Percentiles rank a stretch among this genome's conserved stretches.
phyloP scores from a whole-genome alignment of 2,888 invertebrate genomes.

The Acrobasis suavella region DNA sequence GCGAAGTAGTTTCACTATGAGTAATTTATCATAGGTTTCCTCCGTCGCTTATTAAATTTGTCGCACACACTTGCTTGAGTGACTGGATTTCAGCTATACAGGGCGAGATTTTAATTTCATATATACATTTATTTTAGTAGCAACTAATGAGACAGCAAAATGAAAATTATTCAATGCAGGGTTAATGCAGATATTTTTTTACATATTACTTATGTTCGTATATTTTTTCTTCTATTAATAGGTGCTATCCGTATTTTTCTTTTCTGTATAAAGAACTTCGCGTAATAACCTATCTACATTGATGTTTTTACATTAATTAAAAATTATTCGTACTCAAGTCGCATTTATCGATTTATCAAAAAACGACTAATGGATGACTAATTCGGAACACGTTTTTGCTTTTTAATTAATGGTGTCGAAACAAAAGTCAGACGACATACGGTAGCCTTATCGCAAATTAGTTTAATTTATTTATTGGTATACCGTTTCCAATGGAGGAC shows the following conservation, averaged over 20 bases:
- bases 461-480: slow-evolving; percentile 9
- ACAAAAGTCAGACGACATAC: slow-evolving; percentile 14
- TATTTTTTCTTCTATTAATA: no score
- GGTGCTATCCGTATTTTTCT: no score
- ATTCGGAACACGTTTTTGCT: slow-evolving; percentile 19
- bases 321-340: not conserved
- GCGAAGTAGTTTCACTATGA: slow-evolving; percentile 7
- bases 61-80: slow-evolving; percentile 26
- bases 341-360: slow-evolving; percentile 1
- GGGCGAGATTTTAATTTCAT: slow-evolving; percentile 18
- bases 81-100: slow-evolving; percentile 30
- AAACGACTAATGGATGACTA: slow-evolving; percentile 17
- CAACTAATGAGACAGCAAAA: no score
- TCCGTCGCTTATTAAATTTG: slow-evolving; percentile 35
- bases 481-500: not conserved
- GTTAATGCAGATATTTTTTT: no score
- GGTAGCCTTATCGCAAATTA: slow-evolving; percentile 9
- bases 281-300: not conserved
- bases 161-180: no score
- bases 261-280: not conserved
- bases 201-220: no score
- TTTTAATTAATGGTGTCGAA: slow-evolving; percentile 18
- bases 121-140: no score
- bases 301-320: not conserved
- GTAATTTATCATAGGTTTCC: slow-evolving; percentile 34